phyloP scores from a whole-genome alignment of 1,140 invertebrate species.

The Zophobas morio region DNA sequence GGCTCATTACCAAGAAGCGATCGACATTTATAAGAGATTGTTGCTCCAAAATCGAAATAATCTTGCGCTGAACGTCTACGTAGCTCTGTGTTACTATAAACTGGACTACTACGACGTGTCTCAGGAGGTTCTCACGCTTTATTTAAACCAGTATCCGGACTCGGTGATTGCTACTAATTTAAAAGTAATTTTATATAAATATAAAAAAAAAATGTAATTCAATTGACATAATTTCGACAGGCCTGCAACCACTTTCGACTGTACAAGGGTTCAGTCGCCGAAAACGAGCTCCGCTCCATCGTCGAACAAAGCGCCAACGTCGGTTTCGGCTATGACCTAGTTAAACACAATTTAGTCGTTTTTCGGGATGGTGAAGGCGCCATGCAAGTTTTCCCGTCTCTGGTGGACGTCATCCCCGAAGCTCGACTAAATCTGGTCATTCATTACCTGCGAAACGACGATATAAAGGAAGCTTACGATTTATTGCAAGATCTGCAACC shows the following conservation, averaged over 20 bases:
- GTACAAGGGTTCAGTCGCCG: constrained; percentile 95
- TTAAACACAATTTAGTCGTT: constrained; percentile 97
- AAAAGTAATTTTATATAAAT: constrained; percentile 75
- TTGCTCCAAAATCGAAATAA: constrained; percentile 93
- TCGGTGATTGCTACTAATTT: constrained; percentile 96
- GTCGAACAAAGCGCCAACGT: constrained; percentile 85
- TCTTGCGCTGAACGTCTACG: constrained; percentile 96
- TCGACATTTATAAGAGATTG: constrained; percentile 98
- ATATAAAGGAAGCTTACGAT: constrained; percentile 91
- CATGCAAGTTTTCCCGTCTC: constrained; percentile 87
- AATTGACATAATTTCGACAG: constrained; percentile 52
- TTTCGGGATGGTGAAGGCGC: constrained; percentile 96
- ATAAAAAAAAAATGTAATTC: constrained; percentile 2
- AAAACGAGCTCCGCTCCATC: constrained; percentile 86
- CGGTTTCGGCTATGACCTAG: constrained; percentile 92
- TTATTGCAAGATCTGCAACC: constrained; percentile 95
- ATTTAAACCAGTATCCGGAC: constrained; percentile 93
- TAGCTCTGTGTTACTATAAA: constrained; percentile 98
- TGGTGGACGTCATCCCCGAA: constrained; percentile 97
- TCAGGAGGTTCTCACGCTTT: constrained; percentile 95
- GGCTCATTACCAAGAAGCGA: constrained; percentile 98
- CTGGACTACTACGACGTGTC: constrained; percentile 94
- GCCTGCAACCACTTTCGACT: constrained; percentile 74
- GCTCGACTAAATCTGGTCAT: constrained; percentile 97
- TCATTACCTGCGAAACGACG: constrained; percentile 93